Conservation (phyloP, 2,888 invertebrate species). For the Graphium colonna region DNA sequence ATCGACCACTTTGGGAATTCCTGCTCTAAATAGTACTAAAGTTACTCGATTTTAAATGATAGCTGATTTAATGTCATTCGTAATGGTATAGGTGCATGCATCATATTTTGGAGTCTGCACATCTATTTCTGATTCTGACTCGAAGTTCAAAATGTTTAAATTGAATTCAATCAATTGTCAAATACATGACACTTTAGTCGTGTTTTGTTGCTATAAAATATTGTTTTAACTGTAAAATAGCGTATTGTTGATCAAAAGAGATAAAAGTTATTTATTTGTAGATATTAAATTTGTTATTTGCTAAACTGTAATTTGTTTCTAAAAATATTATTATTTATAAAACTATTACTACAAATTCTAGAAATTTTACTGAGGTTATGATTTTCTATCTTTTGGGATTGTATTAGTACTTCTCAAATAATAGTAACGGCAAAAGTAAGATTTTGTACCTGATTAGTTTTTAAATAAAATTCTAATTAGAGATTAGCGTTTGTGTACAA, state of each 20-base stretch:
- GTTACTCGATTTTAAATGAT: too few species aligned
- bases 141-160: background rate
- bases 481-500: background rate
- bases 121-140: too few species aligned
- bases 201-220: constrained; percentile 20
- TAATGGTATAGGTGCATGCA: background rate
- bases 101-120: too few species aligned
- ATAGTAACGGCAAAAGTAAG: constrained; percentile 4
- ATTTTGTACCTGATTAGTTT: background rate
- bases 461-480: background rate
- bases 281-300: background rate
- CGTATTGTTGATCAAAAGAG: background rate
- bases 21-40: too few species aligned
- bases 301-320: background rate
- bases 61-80: too few species aligned
- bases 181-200: constrained; percentile 20
- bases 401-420: constrained; percentile 2
- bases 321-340: background rate
- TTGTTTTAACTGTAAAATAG: background rate
- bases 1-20: too few species aligned
- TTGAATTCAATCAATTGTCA: constrained; percentile 13
- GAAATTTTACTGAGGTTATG: constrained; percentile 17
- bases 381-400: background rate
- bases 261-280: constrained; percentile 3
- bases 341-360: background rate